Base-by-base conservation (phyloP, 2,888 invertebrate genomes). In the Heteropelma amictum region DNA sequence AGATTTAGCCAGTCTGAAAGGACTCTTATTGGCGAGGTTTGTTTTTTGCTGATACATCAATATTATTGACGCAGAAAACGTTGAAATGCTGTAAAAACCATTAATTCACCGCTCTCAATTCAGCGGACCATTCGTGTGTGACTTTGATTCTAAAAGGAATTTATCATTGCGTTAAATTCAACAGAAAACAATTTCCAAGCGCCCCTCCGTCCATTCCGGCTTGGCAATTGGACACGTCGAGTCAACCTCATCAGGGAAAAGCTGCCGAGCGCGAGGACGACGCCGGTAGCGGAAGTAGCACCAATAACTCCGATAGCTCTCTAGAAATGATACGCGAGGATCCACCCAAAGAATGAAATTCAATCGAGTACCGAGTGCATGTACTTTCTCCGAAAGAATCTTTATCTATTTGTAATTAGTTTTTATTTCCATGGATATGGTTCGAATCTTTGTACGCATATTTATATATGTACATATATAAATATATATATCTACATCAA, bases 171-270 rank as follows among this genome's bases (percentile, higher is more conserved):
- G n/a, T 17, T 12, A 1, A 8, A 10, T 77, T 68, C 60, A 80
- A 77, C 79, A 94, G 95, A 84, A 95, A 95, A 88, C 95, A 95
- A 90, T 96, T 96, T 88, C 94, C 95, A 17, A 92, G 93, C 8
- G 92, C 95, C 1, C 89, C 90, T 28, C 86, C 89, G 0, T 94
- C 95, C 0, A 95, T 96, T 80, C 95, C 96, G 17, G 93, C 94
- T 10, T 96, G 96, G 96, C 95, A 96, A 87, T 89, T 95, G 72
- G 93, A 92, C 56, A 91, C 89, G 42, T 77, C 88, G 17, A 82
- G 79, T 77, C 85, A 83, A 68, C 83, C 76, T 54, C 86, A 82
- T 77, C 86, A 82, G 77, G 88, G 85, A 64, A 89, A 89, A 78
- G 64, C 83, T 19, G 81, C 76, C 7, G 89, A 89, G 78, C 80